Conservation (phyloP, 2,888 invertebrate species). For the Philonicus albiceps region DNA sequence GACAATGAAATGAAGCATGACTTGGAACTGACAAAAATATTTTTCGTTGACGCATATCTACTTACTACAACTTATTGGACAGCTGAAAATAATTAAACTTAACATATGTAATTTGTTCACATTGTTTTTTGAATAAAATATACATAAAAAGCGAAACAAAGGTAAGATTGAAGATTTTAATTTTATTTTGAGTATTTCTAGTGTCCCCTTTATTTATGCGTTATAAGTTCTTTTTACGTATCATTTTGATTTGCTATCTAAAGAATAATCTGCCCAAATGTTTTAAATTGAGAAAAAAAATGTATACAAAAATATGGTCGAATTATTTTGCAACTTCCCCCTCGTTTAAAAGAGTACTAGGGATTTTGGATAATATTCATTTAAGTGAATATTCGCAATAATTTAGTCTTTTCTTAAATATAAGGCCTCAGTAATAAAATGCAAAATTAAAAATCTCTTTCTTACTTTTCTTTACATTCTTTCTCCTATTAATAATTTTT, state of each 20-base stretch:
- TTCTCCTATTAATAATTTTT: background rate
- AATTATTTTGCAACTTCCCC: slow-evolving; percentile 10
- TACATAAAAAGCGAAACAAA: background rate
- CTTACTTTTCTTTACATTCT: background rate
- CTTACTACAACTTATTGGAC: background rate
- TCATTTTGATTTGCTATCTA: background rate
- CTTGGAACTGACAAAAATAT: background rate
- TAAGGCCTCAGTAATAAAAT: slow-evolving; percentile 30
- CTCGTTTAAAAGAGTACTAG: background rate
- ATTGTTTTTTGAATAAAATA: background rate
- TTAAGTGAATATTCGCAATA: background rate
- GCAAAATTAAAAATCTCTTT: background rate
- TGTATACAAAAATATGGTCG: slow-evolving; percentile 25
- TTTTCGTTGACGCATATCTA: background rate
- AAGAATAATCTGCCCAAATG: background rate
- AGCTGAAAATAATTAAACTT: background rate
- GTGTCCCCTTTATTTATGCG: background rate
- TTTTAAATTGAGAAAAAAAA: slow-evolving; percentile 6
- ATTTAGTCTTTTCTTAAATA: slow-evolving; percentile 30
- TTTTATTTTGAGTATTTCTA: background rate
- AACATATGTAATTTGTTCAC: slow-evolving; percentile 1
- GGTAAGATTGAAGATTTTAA: background rate
- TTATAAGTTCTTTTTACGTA: background rate
- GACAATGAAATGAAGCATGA: background rate
- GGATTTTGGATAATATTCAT: background rate